phyloP scores from a whole-genome alignment of 2,888 invertebrate genomes.

The Punctoribates punctum region DNA sequence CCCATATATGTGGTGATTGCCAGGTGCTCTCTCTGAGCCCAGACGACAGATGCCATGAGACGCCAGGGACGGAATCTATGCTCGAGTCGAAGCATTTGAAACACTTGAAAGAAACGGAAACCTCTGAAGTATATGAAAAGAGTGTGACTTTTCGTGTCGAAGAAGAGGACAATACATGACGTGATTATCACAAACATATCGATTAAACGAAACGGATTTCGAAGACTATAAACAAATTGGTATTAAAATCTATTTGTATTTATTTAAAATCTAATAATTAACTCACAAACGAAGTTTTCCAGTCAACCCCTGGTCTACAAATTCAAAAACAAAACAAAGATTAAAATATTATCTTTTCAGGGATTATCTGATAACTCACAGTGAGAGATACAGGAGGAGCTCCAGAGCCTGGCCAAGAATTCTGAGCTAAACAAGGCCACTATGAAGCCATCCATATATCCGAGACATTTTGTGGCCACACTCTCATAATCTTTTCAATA shows the following conservation, averaged over 20 bases:
- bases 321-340: background rate
- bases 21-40: slow-evolving; percentile 35
- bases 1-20: slow-evolving; percentile 40
- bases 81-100: slow-evolving; percentile 41
- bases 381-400: slow-evolving; percentile 34
- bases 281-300: slow-evolving; percentile 36
- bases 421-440: slow-evolving; percentile 18
- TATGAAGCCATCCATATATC: slow-evolving; percentile 29
- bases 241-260: background rate
- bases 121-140: background rate
- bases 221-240: background rate
- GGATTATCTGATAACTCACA: background rate
- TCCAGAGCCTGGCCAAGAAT: slow-evolving; percentile 39
- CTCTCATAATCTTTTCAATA: slow-evolving; percentile 19
- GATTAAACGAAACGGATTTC: slow-evolving; percentile 38
- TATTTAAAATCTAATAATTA: background rate
- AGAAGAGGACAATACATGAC: slow-evolving; percentile 28
- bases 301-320: slow-evolving; percentile 2
- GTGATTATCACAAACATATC: slow-evolving; percentile 37
- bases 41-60: slow-evolving; percentile 37
- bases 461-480: background rate
- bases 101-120: slow-evolving; percentile 36
- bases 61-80: slow-evolving; percentile 41
- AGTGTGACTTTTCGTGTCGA: slow-evolving; percentile 12
- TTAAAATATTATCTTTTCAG: background rate